Conservation (phyloP, 2,113 vertebrate genomes). For the Pseudopipra pipra region DNA sequence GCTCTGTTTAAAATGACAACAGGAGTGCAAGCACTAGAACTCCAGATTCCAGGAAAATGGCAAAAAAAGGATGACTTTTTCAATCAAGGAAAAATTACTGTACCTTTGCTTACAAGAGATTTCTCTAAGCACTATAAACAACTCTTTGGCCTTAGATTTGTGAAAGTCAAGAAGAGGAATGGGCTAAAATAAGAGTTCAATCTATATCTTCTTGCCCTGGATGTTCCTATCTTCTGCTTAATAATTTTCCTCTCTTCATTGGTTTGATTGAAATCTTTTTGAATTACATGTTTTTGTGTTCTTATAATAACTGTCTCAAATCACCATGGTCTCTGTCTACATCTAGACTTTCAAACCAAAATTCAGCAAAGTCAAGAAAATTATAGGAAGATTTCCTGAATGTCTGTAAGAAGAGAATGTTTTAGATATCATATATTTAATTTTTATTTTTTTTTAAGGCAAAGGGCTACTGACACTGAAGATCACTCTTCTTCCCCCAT, state of each 20-base stretch:
- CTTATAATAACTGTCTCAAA: neutral
- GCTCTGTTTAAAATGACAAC: neutral
- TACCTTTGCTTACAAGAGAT: neutral
- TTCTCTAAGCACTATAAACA: neutral
- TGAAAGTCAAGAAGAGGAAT: neutral
- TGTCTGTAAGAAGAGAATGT: neutral
- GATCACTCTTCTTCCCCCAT: neutral
- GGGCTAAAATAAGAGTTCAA: fast-evolving
- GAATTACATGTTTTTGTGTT: neutral
- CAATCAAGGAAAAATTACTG: neutral
- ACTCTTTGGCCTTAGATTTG: neutral
- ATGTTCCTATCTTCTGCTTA: neutral
- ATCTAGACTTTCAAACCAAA: neutral
- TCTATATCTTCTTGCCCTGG: neutral
- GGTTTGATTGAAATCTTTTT: neutral
- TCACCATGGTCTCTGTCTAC: neutral
- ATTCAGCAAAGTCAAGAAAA: neutral
- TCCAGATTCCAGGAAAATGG: neutral
- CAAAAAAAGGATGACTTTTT: neutral
- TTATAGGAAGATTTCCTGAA: neutral
- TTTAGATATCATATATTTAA: neutral
- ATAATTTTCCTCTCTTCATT: neutral
- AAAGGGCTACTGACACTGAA: neutral
- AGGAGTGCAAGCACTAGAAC: neutral
- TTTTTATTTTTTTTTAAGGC: neutral